Evolutionary conservation across 1,140 invertebrate species (phyloP), one percentile per base, ranked within the genome.

Genomic region (Nasonia longicornis): DNA sequence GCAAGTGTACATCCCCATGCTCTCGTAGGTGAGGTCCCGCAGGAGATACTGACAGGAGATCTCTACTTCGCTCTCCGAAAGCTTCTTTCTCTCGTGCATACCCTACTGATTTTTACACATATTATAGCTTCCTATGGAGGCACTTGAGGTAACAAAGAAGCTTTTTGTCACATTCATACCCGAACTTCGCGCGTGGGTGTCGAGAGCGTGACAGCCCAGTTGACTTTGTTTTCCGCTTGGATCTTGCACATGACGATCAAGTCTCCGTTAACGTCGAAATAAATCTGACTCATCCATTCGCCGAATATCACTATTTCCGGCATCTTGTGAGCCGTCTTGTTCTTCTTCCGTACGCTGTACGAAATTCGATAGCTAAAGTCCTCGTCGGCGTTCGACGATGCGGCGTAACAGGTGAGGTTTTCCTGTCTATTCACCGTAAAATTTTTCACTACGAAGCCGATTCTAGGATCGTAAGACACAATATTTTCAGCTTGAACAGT

Each of bases 221-320:
- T 16, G 2, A 16, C 52, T n/a, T n/a, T 58, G n/a, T n/a, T 58
- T 2, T n/a, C 16, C 2, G 16, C 20, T n/a, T 58, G 52, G 16
- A 58, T 58, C 52, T 58, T 58, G 52, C 52, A 58, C 52, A 58
- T 58, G 16, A 58, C 52, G 52, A 58, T 58, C 52, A 58, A 58
- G 6, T 58, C 52, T 3, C 52, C 52, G 20, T 58, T 58, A 58
- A 58, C 52, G 16, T 58, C 52, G 52, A 58, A 58, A 58, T 58
- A 58, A 58, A 58, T 58, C 6, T 58, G 52, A n/a, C 52, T 58
- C 52, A 58, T 58, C 52, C 52, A 58, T n/a, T 58, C 52, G 20
- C 52, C 52, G 20, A 58, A 58, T 4, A 58, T 58, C 14, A n/a
- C 52, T 7, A 58, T 58, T 58, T 58, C 52, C 52, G 52, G 52